phyloP scores from a whole-genome alignment of 2,888 invertebrate species.

The Seladonia tumulorum region DNA sequence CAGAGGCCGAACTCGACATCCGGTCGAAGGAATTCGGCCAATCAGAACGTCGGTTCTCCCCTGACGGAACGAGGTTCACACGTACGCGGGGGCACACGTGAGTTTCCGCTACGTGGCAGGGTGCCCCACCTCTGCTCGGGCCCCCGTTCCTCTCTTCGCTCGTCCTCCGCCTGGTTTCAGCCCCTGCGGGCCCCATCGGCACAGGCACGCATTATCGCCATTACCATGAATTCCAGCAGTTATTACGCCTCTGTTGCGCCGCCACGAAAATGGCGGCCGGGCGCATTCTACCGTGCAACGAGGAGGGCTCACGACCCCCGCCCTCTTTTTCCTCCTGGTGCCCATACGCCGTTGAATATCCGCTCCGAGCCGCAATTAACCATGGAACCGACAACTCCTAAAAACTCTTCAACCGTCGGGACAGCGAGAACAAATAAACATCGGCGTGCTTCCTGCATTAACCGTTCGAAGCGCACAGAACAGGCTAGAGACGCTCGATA shows the following conservation, averaged over 20 bases:
- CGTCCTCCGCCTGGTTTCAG: constrained; percentile 53
- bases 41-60: constrained; percentile 44
- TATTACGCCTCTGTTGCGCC: constrained; percentile 77
- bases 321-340: constrained; percentile 40
- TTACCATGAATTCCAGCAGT: constrained; percentile 76
- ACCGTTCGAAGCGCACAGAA: not conserved
- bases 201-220: constrained; percentile 73
- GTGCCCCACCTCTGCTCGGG: constrained; percentile 62
- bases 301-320: constrained; percentile 33
- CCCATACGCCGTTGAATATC: constrained; percentile 32
- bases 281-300: constrained; percentile 71
- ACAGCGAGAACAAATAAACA: not conserved
- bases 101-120: constrained; percentile 55
- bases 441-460: not conserved
- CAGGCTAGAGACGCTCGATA: not conserved
- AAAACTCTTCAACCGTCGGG: not conserved
- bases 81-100: constrained; percentile 55
- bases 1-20: constrained; percentile 47
- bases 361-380: constrained; percentile 52
- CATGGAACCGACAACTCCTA: constrained; percentile 28
- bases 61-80: constrained; percentile 53
- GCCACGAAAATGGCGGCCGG: constrained; percentile 75
- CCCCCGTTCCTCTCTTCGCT: constrained; percentile 43
- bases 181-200: constrained; percentile 62
- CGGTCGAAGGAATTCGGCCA: constrained; percentile 53